Evolutionary conservation across 1,140 invertebrate species (phyloP), one percentile per base, ranked within the genome.

Genomic region (Arctopsyche grandis): DNA sequence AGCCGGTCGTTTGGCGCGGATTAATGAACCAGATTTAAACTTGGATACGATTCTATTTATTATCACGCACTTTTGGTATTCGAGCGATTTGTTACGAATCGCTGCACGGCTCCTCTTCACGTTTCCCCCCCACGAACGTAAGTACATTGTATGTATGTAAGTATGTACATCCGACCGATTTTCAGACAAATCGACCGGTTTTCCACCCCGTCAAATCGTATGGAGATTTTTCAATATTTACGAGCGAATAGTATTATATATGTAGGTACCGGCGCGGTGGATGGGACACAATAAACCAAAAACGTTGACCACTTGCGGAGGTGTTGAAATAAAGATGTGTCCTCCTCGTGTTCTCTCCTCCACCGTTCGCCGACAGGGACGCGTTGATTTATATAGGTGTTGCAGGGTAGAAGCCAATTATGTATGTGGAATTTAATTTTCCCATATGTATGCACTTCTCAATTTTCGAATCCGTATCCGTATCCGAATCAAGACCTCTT

Each of bases 291-390:
- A 76, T 69, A 76, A 69, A 76, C 26, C 26, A 21, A 76, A 74
- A 66, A 63, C n/a, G 7, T 66, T 44, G 22, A 76, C 5, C 24
- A 29, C 24, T 76, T 44, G 75, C 75, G 58, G 24, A 76, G 75
- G 75, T 76, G 75, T 76, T 76, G 75, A 48, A 66, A 76, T 76
- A 48, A 76, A 76, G 75, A 76, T 56, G 58, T 76, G 75, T 76
- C 56, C 29, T 56, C 60, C n/a, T 75, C 52, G 26, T 16, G 16
- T 58, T 38, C 75, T 16, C 71, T 16, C 71, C 44, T 70, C 69
- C 26, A 22, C 29, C 22, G 16, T 52, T 66, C 24, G 46, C 71
- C 71, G 22, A 29, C 71, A 56, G 69, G 69, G 69, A 71, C 69
- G 24, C 69, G 12, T 22, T 56, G 71, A 74, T 74, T 74, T 74